These are phyloP conservation scores for Alexandromys oeconomus DNA, from an alignment of 2,797 vertebrate species.

Conservation along the genomic window DNA sequence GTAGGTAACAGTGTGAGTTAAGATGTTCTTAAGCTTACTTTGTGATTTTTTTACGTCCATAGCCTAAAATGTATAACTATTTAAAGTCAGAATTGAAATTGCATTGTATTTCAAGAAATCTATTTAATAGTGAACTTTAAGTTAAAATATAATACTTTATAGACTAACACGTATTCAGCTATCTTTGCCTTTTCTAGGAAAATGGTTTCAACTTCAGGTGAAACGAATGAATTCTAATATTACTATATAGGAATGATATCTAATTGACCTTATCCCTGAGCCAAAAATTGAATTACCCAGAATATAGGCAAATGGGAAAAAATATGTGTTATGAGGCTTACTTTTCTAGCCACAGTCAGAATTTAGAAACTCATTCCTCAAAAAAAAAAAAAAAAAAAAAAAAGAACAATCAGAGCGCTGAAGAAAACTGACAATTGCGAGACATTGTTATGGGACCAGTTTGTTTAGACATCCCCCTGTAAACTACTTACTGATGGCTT, in stretches of 20 bases:
- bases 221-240: neutral
- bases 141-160: slow-evolving; percentile 53
- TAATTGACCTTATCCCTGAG: neutral
- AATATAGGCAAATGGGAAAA: neutral
- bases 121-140: slow-evolving; percentile 54
- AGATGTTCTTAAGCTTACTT: slow-evolving; percentile 65
- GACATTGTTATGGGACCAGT: neutral
- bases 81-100: slow-evolving; percentile 52
- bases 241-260: neutral
- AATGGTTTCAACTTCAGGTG: neutral
- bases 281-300: neutral
- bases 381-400: neutral
- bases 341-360: neutral
- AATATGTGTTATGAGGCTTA: neutral
- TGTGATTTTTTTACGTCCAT: slow-evolving; percentile 49
- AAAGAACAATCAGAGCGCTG: neutral
- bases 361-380: neutral
- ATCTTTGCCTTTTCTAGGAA: neutral
- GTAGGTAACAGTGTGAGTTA: slow-evolving; percentile 53
- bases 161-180: neutral
- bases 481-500: neutral
- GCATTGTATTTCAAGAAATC: slow-evolving; percentile 28
- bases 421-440: neutral
- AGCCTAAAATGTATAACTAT: slow-evolving; percentile 27
- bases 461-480: neutral